Evolutionary conservation across 1,140 invertebrate genomes (phyloP).

Genomic region (Planococcus citri): DNA sequence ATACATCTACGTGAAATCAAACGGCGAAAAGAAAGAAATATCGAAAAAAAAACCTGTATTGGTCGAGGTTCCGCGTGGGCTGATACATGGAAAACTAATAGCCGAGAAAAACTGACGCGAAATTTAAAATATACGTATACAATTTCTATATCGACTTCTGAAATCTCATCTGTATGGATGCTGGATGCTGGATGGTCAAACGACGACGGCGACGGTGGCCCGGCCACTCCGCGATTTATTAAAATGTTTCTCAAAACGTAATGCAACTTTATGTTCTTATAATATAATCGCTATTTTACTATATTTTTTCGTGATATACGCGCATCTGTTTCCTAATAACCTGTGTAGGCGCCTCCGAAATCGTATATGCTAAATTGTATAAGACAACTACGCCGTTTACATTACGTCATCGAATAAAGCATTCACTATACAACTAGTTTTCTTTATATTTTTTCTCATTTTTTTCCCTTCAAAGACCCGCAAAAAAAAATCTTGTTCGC

Average conservation of each 20-base stretch:
- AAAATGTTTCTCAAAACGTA: neutral
- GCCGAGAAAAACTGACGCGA: neutral
- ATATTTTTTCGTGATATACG: too few relatives aligned
- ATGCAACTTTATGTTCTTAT: neutral
- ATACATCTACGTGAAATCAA: too few relatives aligned
- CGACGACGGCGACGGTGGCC: too few relatives aligned
- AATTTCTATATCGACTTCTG: neutral
- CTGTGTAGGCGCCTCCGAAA: conserved; percentile 1
- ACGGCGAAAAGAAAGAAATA: too few relatives aligned
- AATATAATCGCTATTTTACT: neutral
- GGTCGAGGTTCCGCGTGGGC: neutral
- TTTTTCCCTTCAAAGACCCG: too few relatives aligned
- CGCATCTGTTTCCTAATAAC: neutral
- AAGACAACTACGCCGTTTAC: neutral
- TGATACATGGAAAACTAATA: neutral
- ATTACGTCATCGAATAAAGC: too few relatives aligned
- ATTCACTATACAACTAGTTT: too few relatives aligned
- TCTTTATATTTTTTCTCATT: too few relatives aligned
- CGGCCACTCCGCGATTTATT: neutral
- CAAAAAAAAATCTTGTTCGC: neutral
- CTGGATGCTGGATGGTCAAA: too few relatives aligned
- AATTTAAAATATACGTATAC: neutral
- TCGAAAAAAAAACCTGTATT: neutral
- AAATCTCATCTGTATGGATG: too few relatives aligned
- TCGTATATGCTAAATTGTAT: neutral